Evolutionary conservation across 2,113 vertebrate species (phyloP).

Genomic region (Antechinus stuartii): DNA sequence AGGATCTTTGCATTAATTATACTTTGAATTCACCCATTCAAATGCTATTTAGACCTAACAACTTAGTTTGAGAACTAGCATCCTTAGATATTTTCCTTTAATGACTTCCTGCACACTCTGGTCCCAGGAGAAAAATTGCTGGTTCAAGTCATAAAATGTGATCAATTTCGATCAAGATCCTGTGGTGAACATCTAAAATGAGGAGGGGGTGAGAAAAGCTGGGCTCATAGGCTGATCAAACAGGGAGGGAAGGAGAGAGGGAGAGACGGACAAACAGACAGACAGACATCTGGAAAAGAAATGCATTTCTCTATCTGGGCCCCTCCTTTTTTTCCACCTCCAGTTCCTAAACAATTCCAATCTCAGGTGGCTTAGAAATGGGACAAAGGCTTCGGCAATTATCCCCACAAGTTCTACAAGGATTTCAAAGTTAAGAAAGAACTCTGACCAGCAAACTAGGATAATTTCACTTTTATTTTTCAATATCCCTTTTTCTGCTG

Average conservation of each 20-base stretch:
- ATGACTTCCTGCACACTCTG: conserved; percentile 78
- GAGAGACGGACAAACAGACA: background rate
- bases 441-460: background rate
- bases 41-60: conserved; percentile 49
- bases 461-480: conserved; percentile 19
- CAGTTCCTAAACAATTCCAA: background rate
- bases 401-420: background rate
- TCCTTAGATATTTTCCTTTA: conserved; percentile 77
- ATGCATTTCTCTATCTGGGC: background rate
- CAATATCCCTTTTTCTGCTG: background rate
- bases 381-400: background rate
- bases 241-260: background rate
- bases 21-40: conserved; percentile 58
- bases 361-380: background rate
- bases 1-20: conserved; percentile 68
- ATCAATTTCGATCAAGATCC: conserved; percentile 75
- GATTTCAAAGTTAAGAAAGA: background rate
- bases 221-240: background rate
- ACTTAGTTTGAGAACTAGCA: conserved; percentile 71
- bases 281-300: background rate
- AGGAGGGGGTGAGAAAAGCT: background rate
- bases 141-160: conserved; percentile 73
- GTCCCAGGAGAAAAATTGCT: conserved; percentile 55
- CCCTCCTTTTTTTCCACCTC: background rate
- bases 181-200: conserved; percentile 58